Evolutionary conservation across 1,140 invertebrate species (phyloP).

Genomic region (Eupristina koningsbergeri): DNA sequence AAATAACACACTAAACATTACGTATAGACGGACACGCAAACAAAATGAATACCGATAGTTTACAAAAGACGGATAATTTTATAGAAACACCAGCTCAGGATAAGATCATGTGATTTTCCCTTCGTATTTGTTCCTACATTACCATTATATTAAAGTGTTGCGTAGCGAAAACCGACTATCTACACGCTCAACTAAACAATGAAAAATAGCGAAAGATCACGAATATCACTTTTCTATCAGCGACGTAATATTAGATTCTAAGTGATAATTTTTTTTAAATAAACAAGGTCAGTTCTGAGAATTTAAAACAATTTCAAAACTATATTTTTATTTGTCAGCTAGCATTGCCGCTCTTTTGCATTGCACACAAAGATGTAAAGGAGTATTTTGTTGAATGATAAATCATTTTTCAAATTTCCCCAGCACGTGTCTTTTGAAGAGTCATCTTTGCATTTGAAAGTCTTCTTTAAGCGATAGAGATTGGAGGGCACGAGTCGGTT

Average conservation of each 20-base stretch:
- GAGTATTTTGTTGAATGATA: too few species aligned
- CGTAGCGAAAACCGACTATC: neutral
- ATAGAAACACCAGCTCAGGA: constrained; percentile 25
- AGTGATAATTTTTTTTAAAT: neutral
- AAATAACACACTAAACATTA: neutral
- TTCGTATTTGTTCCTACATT: neutral
- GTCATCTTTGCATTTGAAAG: neutral
- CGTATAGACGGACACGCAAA: constrained; percentile 20
- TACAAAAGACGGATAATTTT: constrained; percentile 47
- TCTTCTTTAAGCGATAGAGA: constrained; percentile 5
- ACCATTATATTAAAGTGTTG: constrained; percentile 16
- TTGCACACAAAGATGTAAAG: too few species aligned
- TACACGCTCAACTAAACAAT: constrained; percentile 27
- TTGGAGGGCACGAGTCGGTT: neutral
- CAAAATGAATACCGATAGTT: constrained; percentile 28
- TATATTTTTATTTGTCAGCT: too few species aligned
- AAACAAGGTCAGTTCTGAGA: neutral
- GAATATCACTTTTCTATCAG: neutral
- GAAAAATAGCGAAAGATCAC: constrained; percentile 13
- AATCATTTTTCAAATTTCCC: too few species aligned
- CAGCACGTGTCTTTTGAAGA: neutral
- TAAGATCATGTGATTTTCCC: constrained; percentile 45
- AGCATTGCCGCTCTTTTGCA: too few species aligned
- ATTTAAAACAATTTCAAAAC: neutral
- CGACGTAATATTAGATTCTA: neutral